Evolutionary conservation across 2,113 vertebrate genomes (phyloP).

Genomic region (Nycticebus coucang): DNA sequence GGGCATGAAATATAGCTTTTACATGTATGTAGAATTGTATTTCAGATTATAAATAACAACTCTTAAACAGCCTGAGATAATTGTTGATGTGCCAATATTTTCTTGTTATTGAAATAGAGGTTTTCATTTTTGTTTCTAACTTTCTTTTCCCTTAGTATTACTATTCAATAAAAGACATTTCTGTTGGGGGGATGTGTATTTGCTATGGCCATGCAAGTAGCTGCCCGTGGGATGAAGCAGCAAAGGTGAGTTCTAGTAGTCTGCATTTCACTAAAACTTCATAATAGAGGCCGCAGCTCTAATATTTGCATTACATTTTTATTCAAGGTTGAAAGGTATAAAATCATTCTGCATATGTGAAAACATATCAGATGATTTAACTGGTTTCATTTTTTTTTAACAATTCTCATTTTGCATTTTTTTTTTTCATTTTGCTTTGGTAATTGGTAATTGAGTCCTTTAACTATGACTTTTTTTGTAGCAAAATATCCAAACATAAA

Average conservation of each 20-base stretch:
- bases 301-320: background rate
- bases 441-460: background rate
- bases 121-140: background rate
- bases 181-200: slow-evolving; percentile 97
- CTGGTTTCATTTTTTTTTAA: background rate
- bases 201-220: slow-evolving; percentile 96
- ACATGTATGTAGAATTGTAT: background rate
- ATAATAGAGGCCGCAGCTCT: rapidly evolving
- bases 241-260: slow-evolving; percentile 85
- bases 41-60: background rate
- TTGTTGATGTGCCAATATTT: background rate
- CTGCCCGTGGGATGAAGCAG: slow-evolving; percentile 92
- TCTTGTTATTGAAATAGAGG: background rate
- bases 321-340: background rate
- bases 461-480: background rate
- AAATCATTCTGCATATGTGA: background rate
- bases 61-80: background rate
- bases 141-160: slow-evolving; percentile 89
- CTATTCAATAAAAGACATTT: slow-evolving; percentile 97
- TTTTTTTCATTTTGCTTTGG: slow-evolving; percentile 16
- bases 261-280: background rate
- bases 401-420: slow-evolving; percentile 14
- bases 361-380: background rate
- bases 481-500: background rate
- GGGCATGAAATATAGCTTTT: background rate